Conservation (phyloP, 2,888 invertebrate species). For the Pristionchus fissidentatus region DNA sequence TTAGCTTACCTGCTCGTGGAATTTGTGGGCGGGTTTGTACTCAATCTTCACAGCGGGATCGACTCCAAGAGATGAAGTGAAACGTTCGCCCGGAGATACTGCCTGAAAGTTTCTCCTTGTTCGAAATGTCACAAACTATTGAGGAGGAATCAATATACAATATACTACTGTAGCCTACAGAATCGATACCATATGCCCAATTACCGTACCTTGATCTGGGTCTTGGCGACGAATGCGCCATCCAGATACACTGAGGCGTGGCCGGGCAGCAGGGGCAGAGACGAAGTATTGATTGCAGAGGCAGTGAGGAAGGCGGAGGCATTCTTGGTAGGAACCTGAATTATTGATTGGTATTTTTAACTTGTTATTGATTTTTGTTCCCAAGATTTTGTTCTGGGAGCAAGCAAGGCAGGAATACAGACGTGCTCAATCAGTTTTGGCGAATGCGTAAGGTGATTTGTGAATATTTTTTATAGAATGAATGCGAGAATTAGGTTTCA, state of each 20-base stretch:
- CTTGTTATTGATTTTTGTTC: background rate
- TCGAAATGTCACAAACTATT: background rate
- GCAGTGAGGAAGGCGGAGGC: constrained; percentile 67
- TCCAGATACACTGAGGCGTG: constrained; percentile 67
- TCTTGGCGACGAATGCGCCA: constrained; percentile 65
- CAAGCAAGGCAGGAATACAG: too few relatives aligned
- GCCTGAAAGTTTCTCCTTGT: constrained; percentile 49
- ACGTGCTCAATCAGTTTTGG: too few relatives aligned
- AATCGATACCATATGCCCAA: background rate
- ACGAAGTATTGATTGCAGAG: constrained; percentile 61
- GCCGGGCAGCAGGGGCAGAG: constrained; percentile 63
- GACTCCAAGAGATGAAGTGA: constrained; percentile 76
- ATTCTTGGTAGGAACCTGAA: constrained; percentile 73
- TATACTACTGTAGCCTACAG: background rate
- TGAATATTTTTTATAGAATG: too few relatives aligned
- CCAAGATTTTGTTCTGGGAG: too few relatives aligned
- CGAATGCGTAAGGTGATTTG: too few relatives aligned
- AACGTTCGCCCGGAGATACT: constrained; percentile 76
- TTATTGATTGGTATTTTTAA: background rate
- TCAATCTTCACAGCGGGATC: constrained; percentile 76
- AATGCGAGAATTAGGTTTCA: too few relatives aligned
- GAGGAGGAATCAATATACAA: background rate
- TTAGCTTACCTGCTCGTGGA: constrained; percentile 67
- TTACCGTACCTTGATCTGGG: background rate
- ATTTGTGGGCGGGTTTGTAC: constrained; percentile 76